Evolutionary conservation across 2,113 vertebrate species (phyloP).

Genomic region (Taxidea taxus): DNA sequence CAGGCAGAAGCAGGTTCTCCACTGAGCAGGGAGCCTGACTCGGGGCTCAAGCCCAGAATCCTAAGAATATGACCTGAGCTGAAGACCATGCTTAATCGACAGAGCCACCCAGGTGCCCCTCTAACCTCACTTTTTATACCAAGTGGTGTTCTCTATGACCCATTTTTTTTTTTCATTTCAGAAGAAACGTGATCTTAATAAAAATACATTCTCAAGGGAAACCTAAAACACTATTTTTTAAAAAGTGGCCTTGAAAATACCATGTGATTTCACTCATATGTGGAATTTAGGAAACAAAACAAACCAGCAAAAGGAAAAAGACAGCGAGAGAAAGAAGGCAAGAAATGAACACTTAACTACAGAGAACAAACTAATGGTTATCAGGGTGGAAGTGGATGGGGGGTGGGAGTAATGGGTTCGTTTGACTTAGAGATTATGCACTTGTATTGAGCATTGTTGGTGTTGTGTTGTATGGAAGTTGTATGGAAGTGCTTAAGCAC

Average conservation of each 20-base stretch:
- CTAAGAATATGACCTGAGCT: background rate
- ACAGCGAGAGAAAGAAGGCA: background rate
- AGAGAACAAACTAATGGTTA: background rate
- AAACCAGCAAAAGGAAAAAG: background rate
- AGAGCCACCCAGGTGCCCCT: background rate
- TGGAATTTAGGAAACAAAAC: background rate
- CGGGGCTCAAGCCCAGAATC: background rate
- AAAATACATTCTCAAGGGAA: background rate
- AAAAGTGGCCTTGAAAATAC: background rate
- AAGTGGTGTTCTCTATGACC: background rate
- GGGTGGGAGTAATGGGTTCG: background rate
- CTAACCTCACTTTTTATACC: background rate
- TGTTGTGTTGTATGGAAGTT: too few relatives aligned
- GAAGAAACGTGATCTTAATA: background rate
- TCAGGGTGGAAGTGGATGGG: too few relatives aligned
- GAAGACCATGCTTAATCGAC: background rate
- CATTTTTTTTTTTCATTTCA: background rate
- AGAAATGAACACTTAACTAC: background rate
- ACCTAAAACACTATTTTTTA: background rate
- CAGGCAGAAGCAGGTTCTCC: background rate
- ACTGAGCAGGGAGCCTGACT: background rate
- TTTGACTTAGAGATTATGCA: background rate
- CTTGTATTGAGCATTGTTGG: background rate
- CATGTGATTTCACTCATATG: background rate
- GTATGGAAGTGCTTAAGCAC: background rate